Base-by-base conservation (phyloP, 2,888 invertebrate species). In the Tethea ocularis region DNA sequence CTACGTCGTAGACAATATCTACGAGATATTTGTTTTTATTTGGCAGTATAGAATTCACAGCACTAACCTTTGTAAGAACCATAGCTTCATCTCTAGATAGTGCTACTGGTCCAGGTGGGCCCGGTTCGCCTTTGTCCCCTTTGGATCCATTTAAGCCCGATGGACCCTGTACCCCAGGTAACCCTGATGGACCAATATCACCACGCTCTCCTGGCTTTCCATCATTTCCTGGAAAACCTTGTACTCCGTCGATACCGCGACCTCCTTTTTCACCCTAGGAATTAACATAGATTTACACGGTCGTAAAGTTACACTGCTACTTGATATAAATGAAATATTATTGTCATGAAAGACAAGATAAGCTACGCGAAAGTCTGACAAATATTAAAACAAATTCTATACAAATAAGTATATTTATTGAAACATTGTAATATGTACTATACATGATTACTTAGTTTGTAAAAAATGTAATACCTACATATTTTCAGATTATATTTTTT, bases 71-170 rank as follows among this genome's bases (percentile, higher is more conserved):
- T 4, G 95, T 95, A 72, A 96, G 89, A 51, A 95, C 84, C 65
- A 94, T 88, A 57, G 94, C 94, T 74, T 94, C 94, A 63, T 95
- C 94, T 67, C 93, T 94, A 0, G 95, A 94, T 72, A 95, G 89
- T 36, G 95, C 94, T 1, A 93, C 85, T 29, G 95, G 94, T 6
- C 96, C 96, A 1, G 96, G 95, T 2, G 96, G 95, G 11, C 96
- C 96, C 11, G 95, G 93, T 20, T 96, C 95, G 0, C 96, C 97
- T 61, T 95, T 93, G 59, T 96, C 95, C 11, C 97, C 96, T 74
- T 95, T 94, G 38, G 94, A 91, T 0, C 97, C 97, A 60, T 91
- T 91, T 0, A 94, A 86, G 8, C 96, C 96, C 7, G 92, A 78
- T 13, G 94, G 93, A 7, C 97, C 97, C 82, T 96, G 95, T 8